phyloP scores from a whole-genome alignment of 1,140 invertebrate species.

The Batillaria attramentaria region DNA sequence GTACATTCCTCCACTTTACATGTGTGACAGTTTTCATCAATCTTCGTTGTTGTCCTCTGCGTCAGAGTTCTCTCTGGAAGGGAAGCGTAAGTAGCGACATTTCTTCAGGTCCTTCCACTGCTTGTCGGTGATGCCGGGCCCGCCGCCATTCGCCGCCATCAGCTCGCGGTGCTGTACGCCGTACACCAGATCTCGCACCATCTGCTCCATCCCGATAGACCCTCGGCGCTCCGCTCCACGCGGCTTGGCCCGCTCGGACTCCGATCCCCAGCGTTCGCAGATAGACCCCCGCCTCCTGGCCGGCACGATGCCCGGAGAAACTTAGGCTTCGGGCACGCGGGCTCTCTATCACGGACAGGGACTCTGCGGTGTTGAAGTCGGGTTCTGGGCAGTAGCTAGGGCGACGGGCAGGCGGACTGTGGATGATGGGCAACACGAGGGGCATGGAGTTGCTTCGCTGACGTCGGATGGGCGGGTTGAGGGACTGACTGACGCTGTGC shows the following conservation, averaged over 20 bases:
- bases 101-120: conserved; percentile 17
- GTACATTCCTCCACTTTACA: background rate
- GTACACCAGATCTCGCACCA: conserved; percentile 11
- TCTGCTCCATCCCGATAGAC: conserved; percentile 7
- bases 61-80: conserved; percentile 1
- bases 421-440: background rate
- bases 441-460: conserved; percentile 15
- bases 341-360: background rate
- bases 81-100: conserved; percentile 15
- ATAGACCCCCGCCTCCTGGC: conserved; percentile 12
- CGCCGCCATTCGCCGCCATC: background rate
- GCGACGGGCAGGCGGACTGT: background rate
- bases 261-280: conserved; percentile 5
- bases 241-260: conserved; percentile 10
- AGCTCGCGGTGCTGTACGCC: conserved; percentile 18
- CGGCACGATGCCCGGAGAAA: conserved; percentile 20
- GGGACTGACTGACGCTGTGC: background rate
- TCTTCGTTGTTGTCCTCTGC: background rate
- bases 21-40: background rate
- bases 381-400: background rate
- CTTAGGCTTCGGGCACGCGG: background rate
- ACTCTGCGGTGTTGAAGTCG: background rate
- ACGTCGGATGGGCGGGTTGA: background rate
- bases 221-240: background rate
- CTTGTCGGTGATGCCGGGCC: background rate